Evolutionary conservation across 2,797 vertebrate species (phyloP).

Genomic region (Gobio occitaniae): DNA sequence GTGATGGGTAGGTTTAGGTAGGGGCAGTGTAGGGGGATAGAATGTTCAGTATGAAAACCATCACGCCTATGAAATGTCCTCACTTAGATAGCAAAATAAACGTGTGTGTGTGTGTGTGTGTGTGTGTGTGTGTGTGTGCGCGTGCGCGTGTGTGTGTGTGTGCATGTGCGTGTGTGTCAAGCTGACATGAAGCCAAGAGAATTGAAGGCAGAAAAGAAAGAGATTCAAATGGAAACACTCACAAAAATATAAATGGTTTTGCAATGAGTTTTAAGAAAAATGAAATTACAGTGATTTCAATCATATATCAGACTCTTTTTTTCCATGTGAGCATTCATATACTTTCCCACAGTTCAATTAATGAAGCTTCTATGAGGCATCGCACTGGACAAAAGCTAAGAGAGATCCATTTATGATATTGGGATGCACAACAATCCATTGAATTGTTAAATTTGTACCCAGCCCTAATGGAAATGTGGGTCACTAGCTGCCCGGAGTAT

Average conservation of each 20-base stretch:
- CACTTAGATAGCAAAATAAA: no score
- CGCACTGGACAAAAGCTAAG: not conserved
- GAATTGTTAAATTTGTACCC: not conserved
- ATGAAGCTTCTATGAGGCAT: not conserved
- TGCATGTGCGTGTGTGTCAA: not conserved
- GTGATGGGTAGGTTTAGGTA: no score
- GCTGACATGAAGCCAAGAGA: not conserved
- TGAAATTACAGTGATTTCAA: not conserved
- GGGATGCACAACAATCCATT: not conserved
- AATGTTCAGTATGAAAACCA: no score
- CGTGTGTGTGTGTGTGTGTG: no score
- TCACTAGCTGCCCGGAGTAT: slow-evolving; percentile 39
- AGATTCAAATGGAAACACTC: not conserved
- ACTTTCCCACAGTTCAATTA: not conserved
- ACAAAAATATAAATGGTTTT: not conserved
- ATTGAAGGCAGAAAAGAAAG: not conserved
- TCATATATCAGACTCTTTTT: no score
- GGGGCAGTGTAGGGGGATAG: no score
- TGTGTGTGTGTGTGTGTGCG: not conserved
- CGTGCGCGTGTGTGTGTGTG: not conserved
- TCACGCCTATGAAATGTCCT: no score
- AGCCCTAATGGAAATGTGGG: slow-evolving; percentile 32
- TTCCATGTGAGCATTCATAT: not conserved
- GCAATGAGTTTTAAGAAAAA: not conserved
- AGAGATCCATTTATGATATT: not conserved